phyloP scores from a whole-genome alignment of 2,797 vertebrate species.

The Acanthurus tractus region DNA sequence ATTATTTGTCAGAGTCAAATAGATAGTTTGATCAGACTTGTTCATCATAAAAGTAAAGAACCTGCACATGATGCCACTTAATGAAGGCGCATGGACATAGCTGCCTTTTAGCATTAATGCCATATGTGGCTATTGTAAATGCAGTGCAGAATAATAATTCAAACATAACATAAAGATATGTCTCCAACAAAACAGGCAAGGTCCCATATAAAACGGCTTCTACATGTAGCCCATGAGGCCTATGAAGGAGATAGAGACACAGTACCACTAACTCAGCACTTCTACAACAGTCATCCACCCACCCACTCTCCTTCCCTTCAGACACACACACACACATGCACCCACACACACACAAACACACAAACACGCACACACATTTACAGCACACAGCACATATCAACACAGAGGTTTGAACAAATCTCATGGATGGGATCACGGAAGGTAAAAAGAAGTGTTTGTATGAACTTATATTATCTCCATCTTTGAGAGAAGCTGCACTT shows the following conservation, averaged over 20 bases:
- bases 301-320: constrained; percentile 19
- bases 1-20: background rate
- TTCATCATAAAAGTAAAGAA: constrained; percentile 6
- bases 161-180: constrained; percentile 28
- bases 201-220: constrained; percentile 41
- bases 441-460: constrained; percentile 34
- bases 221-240: constrained; percentile 55
- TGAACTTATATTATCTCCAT: constrained; percentile 2
- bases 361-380: constrained; percentile 32
- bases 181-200: constrained; percentile 47
- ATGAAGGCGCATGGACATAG: background rate
- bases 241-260: constrained; percentile 57
- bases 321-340: constrained; percentile 34
- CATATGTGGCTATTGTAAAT: constrained; percentile 10
- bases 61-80: background rate
- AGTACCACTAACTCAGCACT: constrained; percentile 65
- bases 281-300: constrained; percentile 59
- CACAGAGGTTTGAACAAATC: constrained; percentile 35
- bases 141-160: constrained; percentile 24
- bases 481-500: constrained; percentile 21
- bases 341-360: constrained; percentile 33
- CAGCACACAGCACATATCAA: constrained; percentile 32
- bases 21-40: constrained; percentile 9
- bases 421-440: constrained; percentile 24
- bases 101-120: constrained; percentile 26